Base-by-base conservation (phyloP, 2,888 invertebrate species). In the Plusia festucae region DNA sequence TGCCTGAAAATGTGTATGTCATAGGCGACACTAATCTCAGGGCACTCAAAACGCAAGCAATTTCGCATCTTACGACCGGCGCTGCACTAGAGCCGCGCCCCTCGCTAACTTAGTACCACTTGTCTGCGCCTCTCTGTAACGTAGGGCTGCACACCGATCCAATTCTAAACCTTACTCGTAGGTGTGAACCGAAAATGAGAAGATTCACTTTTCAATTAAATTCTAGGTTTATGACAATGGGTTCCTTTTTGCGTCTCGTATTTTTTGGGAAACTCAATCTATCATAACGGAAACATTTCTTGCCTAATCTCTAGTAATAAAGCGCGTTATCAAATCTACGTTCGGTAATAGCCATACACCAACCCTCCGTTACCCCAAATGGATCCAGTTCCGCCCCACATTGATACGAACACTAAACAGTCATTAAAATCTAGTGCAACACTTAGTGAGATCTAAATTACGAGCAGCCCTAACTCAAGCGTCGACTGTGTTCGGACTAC, bases 21-120 rank as follows among this genome's bases (percentile, higher is more conserved):
- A 52, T 51, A 59, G 51, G n/a, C n/a, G n/a, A 32, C 60, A 60
- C 58, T 74, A 64, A 73, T 63, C 69, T 73, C 54, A 27, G 60
- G 59, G 24, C 51, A 68, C 74, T 78, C 70, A 65, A 76, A 79
- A 80, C 69, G 75, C 78, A 75, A 78, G 78, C 79, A 73, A 83
- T 84, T 78, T 72, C 78, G 73, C 68, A 78, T 70, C 80, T 74
- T 75, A 73, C 64, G 53, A 56, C 70, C 51, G 70, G 74, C 63
- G 53, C 55, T 60, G 60, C 66, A 66, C 73, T 56, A 49, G 65
- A 71, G 73, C 63, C 76, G 70, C 66, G 66, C 70, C 76, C 75
- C 64, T 68, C 70, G 64, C 77, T 86, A 85, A 88, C 79, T 83
- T 85, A 86, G 84, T 80, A 79, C 81, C 84, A 86, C 86, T 88